Evolutionary conservation across 2,113 vertebrate genomes (phyloP), one percentile per base, ranked within the genome.

Genomic region (Pipra filicauda): DNA sequence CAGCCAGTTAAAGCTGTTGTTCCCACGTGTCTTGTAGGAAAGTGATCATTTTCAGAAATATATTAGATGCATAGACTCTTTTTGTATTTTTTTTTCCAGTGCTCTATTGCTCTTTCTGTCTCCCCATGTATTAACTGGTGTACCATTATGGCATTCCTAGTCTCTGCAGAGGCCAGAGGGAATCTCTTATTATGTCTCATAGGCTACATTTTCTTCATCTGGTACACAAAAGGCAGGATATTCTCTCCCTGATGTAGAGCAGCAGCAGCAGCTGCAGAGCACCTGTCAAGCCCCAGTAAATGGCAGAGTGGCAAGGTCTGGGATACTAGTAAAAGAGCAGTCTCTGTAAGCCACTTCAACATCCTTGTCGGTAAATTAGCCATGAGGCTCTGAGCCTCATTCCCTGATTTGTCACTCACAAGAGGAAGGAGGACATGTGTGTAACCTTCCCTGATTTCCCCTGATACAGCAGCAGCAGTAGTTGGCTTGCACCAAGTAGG

Each of bases 1-100:
- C 84, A 95, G 93, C 93, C 95, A 91, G 59, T 74, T 85, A 88
- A 96, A 96, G 91, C 66, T 91, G 59, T 96, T 96, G 75, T 96
- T 97, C 86, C 95, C 94, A 59, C 71, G 57, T 27, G 37, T 96
- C 97, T 96, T 96, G 78, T 85, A 91, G 71, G 75, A 93, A 97
- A 94, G 48, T 7, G 9, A 91, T 96, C 33, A 59, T 96, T 97
- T 85, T 96, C 91, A 97, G 95, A 90, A 91, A 94, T 19, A 19
- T 75, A 87, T 83, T 88, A 96, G 72, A 82, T 91, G 30, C 17
- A 8, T 8, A 66, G 82, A 65, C 67, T 94, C 93, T 77, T 65
- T 77, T 23, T 44, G 58, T 75, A 9, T 31, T 44, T 19, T 43
- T 39, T 41, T 21, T 20, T 7, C 43, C 83, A 13, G 31, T 49